These are phyloP conservation scores for Dysmachus trigonus DNA, from an alignment of 2,888 invertebrate species.

Conservation along the genomic window DNA sequence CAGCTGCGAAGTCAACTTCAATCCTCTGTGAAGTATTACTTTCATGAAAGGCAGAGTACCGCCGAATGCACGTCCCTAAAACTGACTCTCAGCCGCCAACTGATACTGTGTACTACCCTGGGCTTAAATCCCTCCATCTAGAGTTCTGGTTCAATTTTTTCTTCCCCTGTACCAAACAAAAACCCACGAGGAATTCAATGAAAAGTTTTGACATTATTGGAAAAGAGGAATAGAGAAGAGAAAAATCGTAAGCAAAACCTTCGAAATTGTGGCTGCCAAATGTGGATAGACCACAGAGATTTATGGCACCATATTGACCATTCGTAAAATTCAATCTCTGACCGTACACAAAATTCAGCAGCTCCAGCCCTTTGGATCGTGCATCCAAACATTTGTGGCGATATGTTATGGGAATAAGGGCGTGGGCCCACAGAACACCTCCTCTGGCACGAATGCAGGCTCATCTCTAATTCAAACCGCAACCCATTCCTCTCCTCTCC, in stretches of 20 bases:
- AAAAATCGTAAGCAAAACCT: neutral
- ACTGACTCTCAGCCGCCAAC: neutral
- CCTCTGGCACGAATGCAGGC: neutral
- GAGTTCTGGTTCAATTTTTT: neutral
- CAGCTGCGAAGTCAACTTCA: neutral
- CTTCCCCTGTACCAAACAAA: neutral
- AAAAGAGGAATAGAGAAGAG: neutral
- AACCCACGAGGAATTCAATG: slow-evolving; percentile 8
- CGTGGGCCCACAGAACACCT: neutral
- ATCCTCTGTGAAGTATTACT: neutral
- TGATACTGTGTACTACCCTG: neutral
- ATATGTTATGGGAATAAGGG: neutral
- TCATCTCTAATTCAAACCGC: neutral
- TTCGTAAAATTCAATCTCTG: slow-evolving; percentile 23
- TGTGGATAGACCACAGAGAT: slow-evolving; percentile 12
- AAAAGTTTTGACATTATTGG: slow-evolving; percentile 30
- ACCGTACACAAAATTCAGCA: neutral
- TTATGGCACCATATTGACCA: slow-evolving; percentile 33
- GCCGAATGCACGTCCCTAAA: neutral
- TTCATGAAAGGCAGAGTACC: neutral
- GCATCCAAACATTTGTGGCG: neutral
- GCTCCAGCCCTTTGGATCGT: neutral
- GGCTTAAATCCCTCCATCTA: neutral
- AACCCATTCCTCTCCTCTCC: neutral
- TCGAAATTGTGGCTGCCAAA: slow-evolving; percentile 11